These are phyloP conservation scores for Himalopsyche tibetana DNA, from an alignment of 2,888 invertebrate genomes.

Conservation along the genomic window DNA sequence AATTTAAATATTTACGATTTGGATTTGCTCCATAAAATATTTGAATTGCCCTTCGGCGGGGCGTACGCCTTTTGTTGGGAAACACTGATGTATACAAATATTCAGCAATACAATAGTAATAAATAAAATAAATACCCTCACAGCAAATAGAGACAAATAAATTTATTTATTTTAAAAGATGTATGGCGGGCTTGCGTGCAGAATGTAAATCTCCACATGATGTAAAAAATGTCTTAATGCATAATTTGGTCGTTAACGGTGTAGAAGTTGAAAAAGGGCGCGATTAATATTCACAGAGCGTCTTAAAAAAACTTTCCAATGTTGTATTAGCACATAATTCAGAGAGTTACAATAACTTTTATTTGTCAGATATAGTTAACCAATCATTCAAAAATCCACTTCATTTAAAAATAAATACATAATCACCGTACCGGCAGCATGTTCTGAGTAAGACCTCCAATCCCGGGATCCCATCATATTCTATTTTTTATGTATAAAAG, in stretches of 20 bases:
- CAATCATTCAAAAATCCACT: neutral
- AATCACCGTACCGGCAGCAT: no score
- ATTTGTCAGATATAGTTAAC: neutral
- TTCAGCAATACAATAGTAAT: neutral
- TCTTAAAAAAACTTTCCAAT: constrained; percentile 35
- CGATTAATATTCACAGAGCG: constrained; percentile 23
- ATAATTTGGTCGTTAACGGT: constrained; percentile 20
- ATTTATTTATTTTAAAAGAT: neutral
- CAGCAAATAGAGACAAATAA: constrained; percentile 7
- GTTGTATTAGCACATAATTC: constrained; percentile 40
- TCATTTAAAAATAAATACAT: no score
- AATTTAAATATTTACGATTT: no score
- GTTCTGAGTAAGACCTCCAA: no score
- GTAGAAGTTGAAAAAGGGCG: neutral
- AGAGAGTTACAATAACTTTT: constrained; percentile 23
- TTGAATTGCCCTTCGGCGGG: no score
- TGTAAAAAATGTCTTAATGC: constrained; percentile 35
- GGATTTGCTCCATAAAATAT: no score
- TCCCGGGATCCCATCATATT: no score
- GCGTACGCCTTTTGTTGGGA: no score
- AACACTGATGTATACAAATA: no score
- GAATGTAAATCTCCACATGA: constrained; percentile 39
- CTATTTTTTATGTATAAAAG: no score
- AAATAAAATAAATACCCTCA: constrained; percentile 12
- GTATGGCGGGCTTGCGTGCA: neutral